Percentiles rank a stretch among this genome's conserved stretches.
Conservation (phyloP, 2,888 invertebrate genomes). For the Erebia ligea region DNA sequence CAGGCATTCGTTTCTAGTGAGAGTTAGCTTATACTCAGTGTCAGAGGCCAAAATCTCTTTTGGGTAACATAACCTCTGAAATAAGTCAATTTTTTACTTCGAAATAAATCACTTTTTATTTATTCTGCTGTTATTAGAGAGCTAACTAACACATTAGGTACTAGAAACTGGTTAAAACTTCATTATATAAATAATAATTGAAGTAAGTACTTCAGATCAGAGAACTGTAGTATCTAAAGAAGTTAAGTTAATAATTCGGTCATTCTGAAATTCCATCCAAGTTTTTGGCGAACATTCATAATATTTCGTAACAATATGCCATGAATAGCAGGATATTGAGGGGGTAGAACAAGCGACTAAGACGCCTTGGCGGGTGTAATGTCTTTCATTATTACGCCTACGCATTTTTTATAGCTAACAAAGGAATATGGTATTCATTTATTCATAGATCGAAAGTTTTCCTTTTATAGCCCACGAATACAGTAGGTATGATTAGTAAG, state of each 20-base stretch:
- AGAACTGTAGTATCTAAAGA: not conserved
- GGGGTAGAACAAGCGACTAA: not conserved
- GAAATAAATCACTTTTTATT: no score
- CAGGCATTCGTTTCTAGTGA: no score
- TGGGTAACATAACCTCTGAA: no score
- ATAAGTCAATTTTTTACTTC: no score
- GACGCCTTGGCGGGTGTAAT: not conserved
- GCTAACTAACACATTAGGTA: no score
- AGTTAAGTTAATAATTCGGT: not conserved
- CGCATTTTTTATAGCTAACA: not conserved
- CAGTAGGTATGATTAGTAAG: not conserved
- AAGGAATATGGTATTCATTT: not conserved
- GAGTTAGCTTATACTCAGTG: no score
- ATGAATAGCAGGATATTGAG: slow-evolving; percentile 1
- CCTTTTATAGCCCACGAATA: not conserved
- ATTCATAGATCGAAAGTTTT: not conserved
- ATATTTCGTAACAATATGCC: slow-evolving; percentile 5
- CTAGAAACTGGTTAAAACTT: no score
- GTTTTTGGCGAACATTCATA: not conserved
- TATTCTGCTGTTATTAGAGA: no score
- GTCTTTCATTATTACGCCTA: slow-evolving; percentile 1
- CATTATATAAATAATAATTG: no score
- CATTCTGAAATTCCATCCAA: not conserved
- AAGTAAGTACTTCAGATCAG: no score
- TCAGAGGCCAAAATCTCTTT: no score